Percentiles rank a stretch among this genome's conserved stretches.
Evolutionary conservation across 1,140 invertebrate species (phyloP).

Genomic region (Medauroidea extradentata): DNA sequence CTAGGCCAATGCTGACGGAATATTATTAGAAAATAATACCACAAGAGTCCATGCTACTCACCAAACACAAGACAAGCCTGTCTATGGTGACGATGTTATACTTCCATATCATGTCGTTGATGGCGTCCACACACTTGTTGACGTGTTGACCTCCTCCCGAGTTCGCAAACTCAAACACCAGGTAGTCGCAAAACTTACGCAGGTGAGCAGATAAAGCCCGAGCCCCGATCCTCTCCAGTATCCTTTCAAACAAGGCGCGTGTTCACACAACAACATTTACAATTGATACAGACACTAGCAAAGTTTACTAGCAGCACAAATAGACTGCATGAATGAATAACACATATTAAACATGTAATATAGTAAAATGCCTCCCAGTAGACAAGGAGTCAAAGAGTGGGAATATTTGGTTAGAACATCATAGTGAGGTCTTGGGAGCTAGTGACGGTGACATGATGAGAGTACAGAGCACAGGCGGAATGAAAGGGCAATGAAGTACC

Average conservation of each 20-base stretch:
- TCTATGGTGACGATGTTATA: conserved; percentile 95
- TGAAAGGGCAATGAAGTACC: too few relatives aligned
- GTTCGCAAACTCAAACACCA: conserved; percentile 87
- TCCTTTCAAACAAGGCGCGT: conserved; percentile 53
- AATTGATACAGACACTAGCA: too few relatives aligned
- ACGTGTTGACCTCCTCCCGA: conserved; percentile 78
- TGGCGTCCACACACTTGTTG: conserved; percentile 89
- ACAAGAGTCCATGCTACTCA: conserved; percentile 41
- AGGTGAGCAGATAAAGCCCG: conserved; percentile 84
- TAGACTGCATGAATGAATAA: too few relatives aligned
- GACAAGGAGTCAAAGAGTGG: too few relatives aligned
- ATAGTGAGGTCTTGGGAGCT: too few relatives aligned
- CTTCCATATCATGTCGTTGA: conserved; percentile 97
- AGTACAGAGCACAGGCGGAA: too few relatives aligned
- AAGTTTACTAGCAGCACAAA: too few relatives aligned
- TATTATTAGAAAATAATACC: background rate
- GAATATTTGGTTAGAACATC: too few relatives aligned
- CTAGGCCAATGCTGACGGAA: background rate
- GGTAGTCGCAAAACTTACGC: conserved; percentile 90
- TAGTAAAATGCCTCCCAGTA: too few relatives aligned
- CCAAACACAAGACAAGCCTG: conserved; percentile 81
- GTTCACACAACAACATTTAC: too few relatives aligned
- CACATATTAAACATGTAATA: too few relatives aligned
- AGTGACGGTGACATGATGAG: too few relatives aligned
- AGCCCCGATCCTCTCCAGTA: conserved; percentile 89